Conservation (phyloP, 2,888 invertebrate species). For the Drosophila setosimentum region DNA sequence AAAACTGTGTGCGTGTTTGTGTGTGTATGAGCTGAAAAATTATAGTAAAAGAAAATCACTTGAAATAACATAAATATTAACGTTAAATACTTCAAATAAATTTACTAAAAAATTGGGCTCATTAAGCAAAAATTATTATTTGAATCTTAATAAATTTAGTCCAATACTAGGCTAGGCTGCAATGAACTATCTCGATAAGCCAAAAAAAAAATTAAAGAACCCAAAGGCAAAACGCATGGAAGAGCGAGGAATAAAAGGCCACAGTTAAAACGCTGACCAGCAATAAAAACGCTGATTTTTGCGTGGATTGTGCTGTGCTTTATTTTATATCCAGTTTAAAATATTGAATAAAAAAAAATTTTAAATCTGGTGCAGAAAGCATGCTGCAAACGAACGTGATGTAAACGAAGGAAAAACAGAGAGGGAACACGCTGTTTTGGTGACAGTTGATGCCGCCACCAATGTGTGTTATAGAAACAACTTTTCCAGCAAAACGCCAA, state of each 20-base stretch:
- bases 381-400: constrained; percentile 2
- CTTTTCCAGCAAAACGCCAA: constrained; percentile 63
- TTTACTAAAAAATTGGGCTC: not conserved
- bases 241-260: not conserved
- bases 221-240: not conserved
- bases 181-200: not conserved
- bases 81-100: not conserved
- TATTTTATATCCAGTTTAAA: constrained; percentile 28
- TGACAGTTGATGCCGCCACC: constrained; percentile 24
- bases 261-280: constrained; percentile 11
- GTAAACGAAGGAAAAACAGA: not conserved
- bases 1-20: not conserved
- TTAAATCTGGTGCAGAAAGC: constrained; percentile 21
- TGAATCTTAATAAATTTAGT: not conserved
- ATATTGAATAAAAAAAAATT: constrained; percentile 26
- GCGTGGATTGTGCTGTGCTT: not conserved
- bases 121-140: not conserved
- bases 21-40: constrained; percentile 23
- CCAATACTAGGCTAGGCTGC: not conserved
- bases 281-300: constrained; percentile 17
- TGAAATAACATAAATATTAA: constrained; percentile 4
- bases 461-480: constrained; percentile 40
- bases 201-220: not conserved
- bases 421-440: not conserved
- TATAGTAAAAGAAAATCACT: constrained; percentile 18